phyloP scores from a whole-genome alignment of 2,888 invertebrate species.

The Thymelicus sylvestris region DNA sequence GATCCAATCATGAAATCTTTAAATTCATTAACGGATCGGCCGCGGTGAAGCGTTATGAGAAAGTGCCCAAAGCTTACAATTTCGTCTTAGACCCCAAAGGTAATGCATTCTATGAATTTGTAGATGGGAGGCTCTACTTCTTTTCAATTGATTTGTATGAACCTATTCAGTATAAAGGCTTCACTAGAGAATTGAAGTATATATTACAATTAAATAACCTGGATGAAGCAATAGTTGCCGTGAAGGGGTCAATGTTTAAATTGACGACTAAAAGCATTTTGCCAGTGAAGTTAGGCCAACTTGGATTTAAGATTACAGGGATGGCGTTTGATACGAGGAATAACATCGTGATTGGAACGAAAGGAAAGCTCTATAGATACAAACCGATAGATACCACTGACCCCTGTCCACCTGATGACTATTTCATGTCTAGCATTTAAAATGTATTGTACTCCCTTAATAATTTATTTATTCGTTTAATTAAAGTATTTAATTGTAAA shows the following conservation, averaged over 20 bases:
- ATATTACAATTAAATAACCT: conserved; percentile 67
- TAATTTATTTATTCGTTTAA: too few relatives aligned
- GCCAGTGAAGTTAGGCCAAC: conserved; percentile 69
- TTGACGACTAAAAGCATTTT: conserved; percentile 65
- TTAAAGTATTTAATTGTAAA: too few relatives aligned
- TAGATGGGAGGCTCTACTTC: conserved; percentile 75
- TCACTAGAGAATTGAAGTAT: conserved; percentile 73
- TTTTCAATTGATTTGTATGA: conserved; percentile 69
- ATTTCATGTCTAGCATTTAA: conserved; percentile 74
- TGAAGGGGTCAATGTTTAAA: conserved; percentile 70
- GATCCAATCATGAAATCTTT: conserved; percentile 70
- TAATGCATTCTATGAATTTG: conserved; percentile 72
- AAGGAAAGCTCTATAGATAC: conserved; percentile 77
- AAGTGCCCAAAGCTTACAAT: conserved; percentile 73
- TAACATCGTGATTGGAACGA: conserved; percentile 74
- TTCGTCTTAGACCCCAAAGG: conserved; percentile 71
- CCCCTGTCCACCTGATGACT: conserved; percentile 74
- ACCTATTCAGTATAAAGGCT: conserved; percentile 76
- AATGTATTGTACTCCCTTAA: too few relatives aligned
- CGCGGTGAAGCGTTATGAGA: conserved; percentile 72
- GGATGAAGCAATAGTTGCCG: conserved; percentile 73
- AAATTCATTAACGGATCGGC: conserved; percentile 72
- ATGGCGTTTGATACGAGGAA: conserved; percentile 70
- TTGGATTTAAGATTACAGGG: conserved; percentile 75
- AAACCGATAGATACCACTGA: conserved; percentile 69